Percentiles rank a stretch among this genome's conserved stretches.
These are phyloP conservation scores for Argyra leucocephala DNA, from an alignment of 2,888 invertebrate genomes.

Conservation along the genomic window DNA sequence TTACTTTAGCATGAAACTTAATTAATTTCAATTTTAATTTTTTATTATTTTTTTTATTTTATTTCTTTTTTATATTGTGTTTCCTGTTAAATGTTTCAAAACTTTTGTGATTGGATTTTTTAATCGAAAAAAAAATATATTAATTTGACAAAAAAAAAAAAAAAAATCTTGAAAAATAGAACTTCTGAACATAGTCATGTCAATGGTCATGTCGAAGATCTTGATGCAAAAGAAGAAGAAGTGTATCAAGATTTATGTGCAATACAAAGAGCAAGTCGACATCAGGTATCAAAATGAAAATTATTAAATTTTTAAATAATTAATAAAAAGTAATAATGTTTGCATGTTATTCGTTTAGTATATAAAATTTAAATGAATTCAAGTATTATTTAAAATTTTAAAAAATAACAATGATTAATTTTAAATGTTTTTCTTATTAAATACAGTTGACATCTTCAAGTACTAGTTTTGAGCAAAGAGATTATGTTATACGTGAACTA, in stretches of 20 bases:
- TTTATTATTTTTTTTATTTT: too few relatives aligned
- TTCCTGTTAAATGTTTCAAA: too few relatives aligned
- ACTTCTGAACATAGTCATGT: constrained; percentile 47
- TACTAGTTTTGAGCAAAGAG: constrained; percentile 72
- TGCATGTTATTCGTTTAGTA: constrained; percentile 16
- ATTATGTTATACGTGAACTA: constrained; percentile 85
- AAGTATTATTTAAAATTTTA: background rate
- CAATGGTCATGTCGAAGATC: constrained; percentile 42
- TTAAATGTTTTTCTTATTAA: constrained; percentile 13
- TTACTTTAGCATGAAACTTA: too few relatives aligned
- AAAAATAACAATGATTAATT: constrained; percentile 7
- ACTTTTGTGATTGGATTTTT: too few relatives aligned
- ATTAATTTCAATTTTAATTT: too few relatives aligned
- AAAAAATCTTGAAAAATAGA: constrained; percentile 35
- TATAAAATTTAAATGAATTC: background rate
- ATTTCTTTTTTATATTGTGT: too few relatives aligned
- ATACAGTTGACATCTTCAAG: constrained; percentile 47
- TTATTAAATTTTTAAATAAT: background rate
- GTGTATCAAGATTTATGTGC: constrained; percentile 91
- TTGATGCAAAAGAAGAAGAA: constrained; percentile 66
- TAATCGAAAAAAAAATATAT: too few relatives aligned
- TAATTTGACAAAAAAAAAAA: background rate
- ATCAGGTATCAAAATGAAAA: constrained; percentile 41
- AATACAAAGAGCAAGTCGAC: constrained; percentile 51
- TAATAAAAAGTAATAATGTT: background rate